A percentile compares a stretch with the other conserved stretches of the same genome.
Evolutionary conservation across 2,888 invertebrate genomes (phyloP).

Genomic region (Microctonus hyperodae): DNA sequence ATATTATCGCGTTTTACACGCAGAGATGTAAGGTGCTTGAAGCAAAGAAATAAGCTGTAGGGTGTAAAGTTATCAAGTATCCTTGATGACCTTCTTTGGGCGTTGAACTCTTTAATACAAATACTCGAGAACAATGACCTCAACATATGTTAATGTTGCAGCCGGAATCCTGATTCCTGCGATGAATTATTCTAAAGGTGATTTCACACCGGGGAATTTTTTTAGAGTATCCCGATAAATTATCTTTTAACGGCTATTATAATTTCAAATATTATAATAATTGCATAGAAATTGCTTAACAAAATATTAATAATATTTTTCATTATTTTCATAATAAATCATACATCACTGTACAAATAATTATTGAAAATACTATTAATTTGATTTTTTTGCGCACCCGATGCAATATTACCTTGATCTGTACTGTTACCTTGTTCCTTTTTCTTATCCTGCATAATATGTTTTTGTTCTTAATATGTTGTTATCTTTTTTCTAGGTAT

Average conservation of each 20-base stretch:
- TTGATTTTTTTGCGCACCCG: too few species aligned
- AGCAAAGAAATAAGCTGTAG: background rate
- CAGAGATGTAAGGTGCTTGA: too few species aligned
- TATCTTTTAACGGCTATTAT: background rate
- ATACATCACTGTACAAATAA: too few species aligned
- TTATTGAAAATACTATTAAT: too few species aligned
- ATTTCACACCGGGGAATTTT: background rate
- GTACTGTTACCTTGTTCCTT: background rate
- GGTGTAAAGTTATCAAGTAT: background rate
- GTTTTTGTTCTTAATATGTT: background rate
- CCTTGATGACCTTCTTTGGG: background rate
- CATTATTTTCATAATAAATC: too few species aligned
- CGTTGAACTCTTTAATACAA: background rate
- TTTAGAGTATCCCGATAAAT: background rate
- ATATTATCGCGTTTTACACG: too few species aligned
- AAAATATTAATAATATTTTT: too few species aligned
- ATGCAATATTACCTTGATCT: background rate
- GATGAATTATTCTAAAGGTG: background rate
- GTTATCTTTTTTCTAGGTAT: background rate
- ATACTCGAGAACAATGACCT: background rate
- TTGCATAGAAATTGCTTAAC: background rate
- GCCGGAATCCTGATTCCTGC: background rate
- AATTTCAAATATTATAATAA: background rate
- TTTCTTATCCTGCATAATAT: background rate
- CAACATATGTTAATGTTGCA: too few species aligned